Conservation (phyloP, 2,888 invertebrate species). For the Callimorpha dominula region DNA sequence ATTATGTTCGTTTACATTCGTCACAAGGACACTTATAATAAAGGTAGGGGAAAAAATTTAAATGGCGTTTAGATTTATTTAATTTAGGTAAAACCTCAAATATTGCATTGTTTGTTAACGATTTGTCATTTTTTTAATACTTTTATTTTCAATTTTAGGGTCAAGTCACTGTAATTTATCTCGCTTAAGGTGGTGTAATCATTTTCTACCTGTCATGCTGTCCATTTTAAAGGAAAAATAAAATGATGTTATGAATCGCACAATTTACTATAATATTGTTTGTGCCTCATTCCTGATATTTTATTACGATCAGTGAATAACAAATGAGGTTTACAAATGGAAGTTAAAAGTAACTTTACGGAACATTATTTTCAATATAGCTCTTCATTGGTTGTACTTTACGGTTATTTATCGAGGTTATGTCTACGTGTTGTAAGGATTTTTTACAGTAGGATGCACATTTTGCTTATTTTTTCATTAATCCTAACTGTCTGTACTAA, state of each 20-base stretch:
- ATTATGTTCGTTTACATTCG: neutral
- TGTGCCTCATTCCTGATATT: neutral
- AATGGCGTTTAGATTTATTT: neutral
- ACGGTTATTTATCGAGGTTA: slow-evolving; percentile 28
- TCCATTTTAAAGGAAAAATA: neutral
- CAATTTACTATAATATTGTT: slow-evolving; percentile 1
- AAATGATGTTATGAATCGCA: neutral
- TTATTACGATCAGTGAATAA: slow-evolving; percentile 12
- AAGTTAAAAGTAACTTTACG: slow-evolving; percentile 32
- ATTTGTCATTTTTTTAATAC: neutral
- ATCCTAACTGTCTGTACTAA: neutral
- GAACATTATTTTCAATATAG: slow-evolving; percentile 49
- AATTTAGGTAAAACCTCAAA: neutral
- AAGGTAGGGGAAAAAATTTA: neutral
- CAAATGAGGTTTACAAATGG: slow-evolving; percentile 16
- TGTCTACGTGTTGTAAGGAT: slow-evolving; percentile 26
- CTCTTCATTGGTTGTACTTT: slow-evolving; percentile 37
- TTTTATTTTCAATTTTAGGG: neutral
- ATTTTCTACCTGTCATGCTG: neutral
- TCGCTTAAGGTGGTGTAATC: neutral
- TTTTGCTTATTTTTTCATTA: neutral
- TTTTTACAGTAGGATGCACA: neutral
- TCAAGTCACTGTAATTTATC: neutral
- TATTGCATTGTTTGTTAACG: neutral
- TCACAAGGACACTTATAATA: neutral